phyloP scores from a whole-genome alignment of 2,113 vertebrate genomes.

The Seriola rivoliana region DNA sequence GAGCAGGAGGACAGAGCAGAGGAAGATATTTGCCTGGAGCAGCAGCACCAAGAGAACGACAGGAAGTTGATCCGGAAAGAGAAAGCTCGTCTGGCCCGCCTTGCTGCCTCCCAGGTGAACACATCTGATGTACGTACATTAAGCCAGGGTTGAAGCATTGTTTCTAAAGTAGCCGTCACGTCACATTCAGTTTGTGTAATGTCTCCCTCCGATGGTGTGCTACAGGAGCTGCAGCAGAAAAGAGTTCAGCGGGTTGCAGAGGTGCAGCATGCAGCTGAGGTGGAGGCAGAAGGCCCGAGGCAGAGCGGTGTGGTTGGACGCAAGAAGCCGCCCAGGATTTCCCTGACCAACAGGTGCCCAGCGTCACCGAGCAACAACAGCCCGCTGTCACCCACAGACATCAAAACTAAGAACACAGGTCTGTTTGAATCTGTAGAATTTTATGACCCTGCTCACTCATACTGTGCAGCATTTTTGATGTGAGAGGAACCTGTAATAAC shows the following conservation, averaged over 20 bases:
- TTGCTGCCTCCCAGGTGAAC: constrained; percentile 83
- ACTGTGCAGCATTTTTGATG: neutral
- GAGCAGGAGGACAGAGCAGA: constrained; percentile 80
- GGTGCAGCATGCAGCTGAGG: constrained; percentile 61
- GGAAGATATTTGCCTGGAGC: constrained; percentile 68
- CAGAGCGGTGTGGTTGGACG: constrained; percentile 71
- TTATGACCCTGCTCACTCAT: too few species aligned
- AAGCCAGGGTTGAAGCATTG: neutral
- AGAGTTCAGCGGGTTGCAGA: constrained; percentile 80
- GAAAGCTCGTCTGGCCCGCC: constrained; percentile 86
- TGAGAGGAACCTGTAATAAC: neutral
- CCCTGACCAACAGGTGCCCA: constrained; percentile 39
- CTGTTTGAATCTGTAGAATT: neutral
- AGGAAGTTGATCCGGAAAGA: constrained; percentile 87
- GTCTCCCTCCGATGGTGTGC: constrained; percentile 44
- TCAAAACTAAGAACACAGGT: constrained; percentile 87
- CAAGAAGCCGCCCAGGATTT: constrained; percentile 76
- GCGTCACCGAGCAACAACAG: constrained; percentile 53
- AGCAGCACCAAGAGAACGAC: constrained; percentile 81
- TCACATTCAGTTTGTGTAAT: neutral
- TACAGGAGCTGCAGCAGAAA: constrained; percentile 90
- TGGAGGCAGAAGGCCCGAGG: constrained; percentile 68
- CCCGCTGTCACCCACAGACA: constrained; percentile 44
- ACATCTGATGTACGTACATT: constrained; percentile 1
- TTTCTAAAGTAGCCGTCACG: neutral